Base-by-base conservation (phyloP, 2,888 invertebrate genomes). In the Trachelus tabidus region DNA sequence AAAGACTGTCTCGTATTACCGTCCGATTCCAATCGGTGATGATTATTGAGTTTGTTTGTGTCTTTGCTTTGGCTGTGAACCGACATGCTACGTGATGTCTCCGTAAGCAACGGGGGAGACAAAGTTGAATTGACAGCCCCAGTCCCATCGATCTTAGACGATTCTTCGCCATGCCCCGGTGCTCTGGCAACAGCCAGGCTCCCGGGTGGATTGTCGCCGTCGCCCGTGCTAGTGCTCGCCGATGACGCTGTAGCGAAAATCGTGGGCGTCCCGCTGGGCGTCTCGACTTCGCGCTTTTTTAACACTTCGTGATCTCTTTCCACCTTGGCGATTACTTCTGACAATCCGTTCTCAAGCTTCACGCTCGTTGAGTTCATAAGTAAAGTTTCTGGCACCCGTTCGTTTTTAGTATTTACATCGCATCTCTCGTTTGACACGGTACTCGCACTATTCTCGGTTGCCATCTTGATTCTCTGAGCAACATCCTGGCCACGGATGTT, bases 381-480 rank as follows among this genome's bases (percentile, higher is more conserved):
- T 56, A 79, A 77, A 77, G 77, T 35, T 74, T 79, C 77, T 33
- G 79, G 75, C 71, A 82, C 76, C 79, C 79, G 75, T 40, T 76
- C 77, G 69, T 82, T 68, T 68, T 81, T 87, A 87, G 86, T 91
- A 91, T 91, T 91, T 91, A 91, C 91, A 91, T 91, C 88, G 88
- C 87, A 87, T 83, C 87, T 84, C 81, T 89, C 90, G 83, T 89
- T 90, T 91, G 91, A 91, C 91, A 90, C 90, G 86, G 90, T 89
- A 87, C 88, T 88, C 86, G 85, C 85, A 88, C 88, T 88, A 87
- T 88, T 88, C 87, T 91, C 91, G 87, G 92, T 91, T 89, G 92
- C 92, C 92, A 92, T 92, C 91, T 92, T 92, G 90, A 86, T 88
- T 89, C 86, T 82, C 79, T 84, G 81, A 85, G 84, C 82, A 81